These are phyloP conservation scores for Pelagia noctiluca DNA, from an alignment of 30 jellyfish, hydroid and myxozoan species.

Conservation along the genomic window DNA sequence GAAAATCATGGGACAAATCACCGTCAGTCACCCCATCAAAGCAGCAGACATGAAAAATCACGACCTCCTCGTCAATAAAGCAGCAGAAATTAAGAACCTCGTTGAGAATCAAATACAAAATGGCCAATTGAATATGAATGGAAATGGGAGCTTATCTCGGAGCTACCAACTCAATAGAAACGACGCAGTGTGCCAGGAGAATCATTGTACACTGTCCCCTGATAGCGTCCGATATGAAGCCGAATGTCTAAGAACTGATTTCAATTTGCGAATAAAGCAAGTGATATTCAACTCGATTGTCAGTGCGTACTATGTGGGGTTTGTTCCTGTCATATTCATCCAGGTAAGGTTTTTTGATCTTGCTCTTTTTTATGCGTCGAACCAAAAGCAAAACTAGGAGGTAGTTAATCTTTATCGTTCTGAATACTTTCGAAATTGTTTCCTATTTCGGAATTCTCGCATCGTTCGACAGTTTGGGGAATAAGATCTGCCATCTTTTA, in stretches of 20 bases:
- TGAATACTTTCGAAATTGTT: not conserved
- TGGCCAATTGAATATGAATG: conserved; percentile 39
- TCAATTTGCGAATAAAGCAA: conserved; percentile 88
- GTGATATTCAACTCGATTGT: conserved; percentile 89
- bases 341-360: conserved; percentile 73
- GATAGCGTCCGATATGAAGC: conserved; percentile 97
- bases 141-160: conserved; percentile 23
- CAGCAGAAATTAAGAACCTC: conserved; percentile 15
- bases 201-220: conserved; percentile 92
- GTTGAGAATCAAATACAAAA: conserved; percentile 11
- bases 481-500: too few relatives aligned
- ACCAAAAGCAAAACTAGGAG: not conserved
- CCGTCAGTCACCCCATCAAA: conserved; percentile 21
- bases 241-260: conserved; percentile 91
- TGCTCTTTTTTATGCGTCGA: not conserved
- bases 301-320: conserved; percentile 95
- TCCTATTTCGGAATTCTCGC: not conserved
- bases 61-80: too few relatives aligned
- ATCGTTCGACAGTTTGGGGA: too few relatives aligned
- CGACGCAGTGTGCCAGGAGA: conserved; percentile 42
- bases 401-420: too few relatives aligned
- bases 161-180: conserved; percentile 25
- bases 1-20: conserved; percentile 21
- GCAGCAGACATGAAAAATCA: not conserved
- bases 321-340: conserved; percentile 90